Percentiles rank a stretch among this genome's conserved stretches.
Evolutionary conservation across 2,113 vertebrate genomes (phyloP).

Genomic region (Upupa epops): DNA sequence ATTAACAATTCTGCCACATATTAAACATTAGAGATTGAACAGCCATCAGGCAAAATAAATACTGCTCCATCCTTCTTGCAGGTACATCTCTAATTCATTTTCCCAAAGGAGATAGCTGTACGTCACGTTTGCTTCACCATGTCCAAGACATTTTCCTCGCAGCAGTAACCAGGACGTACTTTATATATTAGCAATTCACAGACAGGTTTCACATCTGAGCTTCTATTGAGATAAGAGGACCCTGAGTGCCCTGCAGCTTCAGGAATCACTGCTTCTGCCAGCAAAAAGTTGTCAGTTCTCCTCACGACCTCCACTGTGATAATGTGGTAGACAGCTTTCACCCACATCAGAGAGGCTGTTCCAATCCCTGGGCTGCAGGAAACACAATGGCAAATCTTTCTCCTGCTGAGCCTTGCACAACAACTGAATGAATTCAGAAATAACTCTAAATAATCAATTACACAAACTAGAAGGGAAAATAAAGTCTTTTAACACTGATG

Average conservation of each 20-base stretch:
- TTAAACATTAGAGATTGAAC: neutral
- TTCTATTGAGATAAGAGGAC: neutral
- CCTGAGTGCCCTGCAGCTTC: neutral
- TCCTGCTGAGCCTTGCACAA: accelerated
- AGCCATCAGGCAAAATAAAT: neutral
- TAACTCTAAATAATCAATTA: neutral
- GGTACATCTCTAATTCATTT: neutral
- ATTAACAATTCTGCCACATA: neutral
- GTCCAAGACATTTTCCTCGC: neutral
- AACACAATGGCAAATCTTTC: too few relatives aligned
- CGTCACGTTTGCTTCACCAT: accelerated
- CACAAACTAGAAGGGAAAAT: neutral
- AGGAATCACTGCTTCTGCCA: neutral
- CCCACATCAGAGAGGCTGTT: neutral
- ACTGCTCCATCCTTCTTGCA: neutral
- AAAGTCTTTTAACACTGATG: neutral
- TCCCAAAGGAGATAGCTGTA: neutral
- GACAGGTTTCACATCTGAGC: neutral
- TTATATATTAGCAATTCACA: neutral
- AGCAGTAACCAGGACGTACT: neutral
- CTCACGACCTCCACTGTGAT: neutral
- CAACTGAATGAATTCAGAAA: neutral
- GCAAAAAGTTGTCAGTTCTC: neutral
- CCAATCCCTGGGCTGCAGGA: too few relatives aligned
- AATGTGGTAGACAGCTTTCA: neutral